These are phyloP conservation scores for Scolopax rusticola DNA, from an alignment of 2,797 vertebrate species.

Conservation along the genomic window DNA sequence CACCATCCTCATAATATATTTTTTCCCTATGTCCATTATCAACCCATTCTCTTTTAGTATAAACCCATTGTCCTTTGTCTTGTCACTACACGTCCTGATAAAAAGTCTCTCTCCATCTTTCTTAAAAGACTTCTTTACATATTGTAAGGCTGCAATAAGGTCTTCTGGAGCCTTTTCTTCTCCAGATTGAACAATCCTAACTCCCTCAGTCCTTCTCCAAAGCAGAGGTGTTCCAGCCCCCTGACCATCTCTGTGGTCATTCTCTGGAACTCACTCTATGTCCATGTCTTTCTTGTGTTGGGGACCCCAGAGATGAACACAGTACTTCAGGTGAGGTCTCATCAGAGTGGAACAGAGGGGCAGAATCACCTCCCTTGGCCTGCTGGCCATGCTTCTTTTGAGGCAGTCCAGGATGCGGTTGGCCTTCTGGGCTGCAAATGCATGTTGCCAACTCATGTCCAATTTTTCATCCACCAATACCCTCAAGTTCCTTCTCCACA, in stretches of 20 bases:
- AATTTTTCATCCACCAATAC: not conserved
- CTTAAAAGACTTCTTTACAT: fast-evolving
- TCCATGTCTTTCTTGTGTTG: fast-evolving
- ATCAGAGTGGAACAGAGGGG: fast-evolving
- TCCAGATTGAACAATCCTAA: not conserved
- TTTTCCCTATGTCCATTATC: not conserved
- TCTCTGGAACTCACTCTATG: fast-evolving
- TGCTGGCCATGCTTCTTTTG: fast-evolving
- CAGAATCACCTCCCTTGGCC: fast-evolving
- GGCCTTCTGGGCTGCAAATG: not conserved
- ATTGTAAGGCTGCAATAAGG: fast-evolving
- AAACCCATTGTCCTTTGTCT: too few relatives aligned
- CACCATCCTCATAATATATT: fast-evolving
- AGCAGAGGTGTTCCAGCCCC: not conserved
- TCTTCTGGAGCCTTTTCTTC: not conserved
- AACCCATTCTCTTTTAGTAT: not conserved
- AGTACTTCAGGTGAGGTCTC: not conserved
- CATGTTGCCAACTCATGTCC: not conserved
- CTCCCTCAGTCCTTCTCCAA: not conserved
- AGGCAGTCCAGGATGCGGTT: fast-evolving
- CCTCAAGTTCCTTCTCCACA: not conserved
- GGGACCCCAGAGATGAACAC: fast-evolving
- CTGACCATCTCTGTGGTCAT: fast-evolving
- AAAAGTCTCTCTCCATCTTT: not conserved
- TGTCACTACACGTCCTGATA: not conserved